These are phyloP conservation scores for Platorchestia sp. DNA, from an alignment of 1,140 invertebrate genomes.

Conservation along the genomic window DNA sequence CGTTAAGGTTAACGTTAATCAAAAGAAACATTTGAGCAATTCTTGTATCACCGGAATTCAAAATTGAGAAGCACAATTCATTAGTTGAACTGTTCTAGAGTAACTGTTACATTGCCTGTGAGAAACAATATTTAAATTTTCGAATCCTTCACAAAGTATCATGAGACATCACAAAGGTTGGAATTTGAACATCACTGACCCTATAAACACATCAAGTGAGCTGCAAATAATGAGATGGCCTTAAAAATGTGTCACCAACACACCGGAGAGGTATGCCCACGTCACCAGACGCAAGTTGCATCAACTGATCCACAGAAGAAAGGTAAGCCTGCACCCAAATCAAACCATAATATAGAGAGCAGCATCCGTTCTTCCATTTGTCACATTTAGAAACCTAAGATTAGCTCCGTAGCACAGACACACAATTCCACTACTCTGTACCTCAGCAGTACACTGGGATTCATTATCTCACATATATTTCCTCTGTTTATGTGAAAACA, in stretches of 20 bases:
- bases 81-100: neutral
- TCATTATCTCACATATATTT: too few species aligned
- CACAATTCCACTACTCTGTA: too few species aligned
- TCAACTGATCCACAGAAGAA: neutral
- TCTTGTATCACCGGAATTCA: neutral
- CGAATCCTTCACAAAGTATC: neutral
- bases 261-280: neutral
- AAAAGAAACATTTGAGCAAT: neutral
- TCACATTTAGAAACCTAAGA: too few species aligned
- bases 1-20: neutral
- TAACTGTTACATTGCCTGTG: neutral
- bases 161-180: neutral
- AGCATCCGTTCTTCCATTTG: too few species aligned
- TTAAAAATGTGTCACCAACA: neutral
- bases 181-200: neutral
- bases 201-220: neutral
- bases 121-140: neutral
- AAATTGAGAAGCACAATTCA: neutral
- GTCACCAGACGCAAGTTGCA: neutral
- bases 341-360: neutral
- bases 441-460: too few species aligned
- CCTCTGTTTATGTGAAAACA: too few species aligned
- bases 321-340: neutral
- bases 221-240: neutral
- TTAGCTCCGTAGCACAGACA: too few species aligned